A percentile compares a stretch with the other conserved stretches of the same genome.
phyloP scores from a whole-genome alignment of 1,140 invertebrate species.

The Drosophila serrata region DNA sequence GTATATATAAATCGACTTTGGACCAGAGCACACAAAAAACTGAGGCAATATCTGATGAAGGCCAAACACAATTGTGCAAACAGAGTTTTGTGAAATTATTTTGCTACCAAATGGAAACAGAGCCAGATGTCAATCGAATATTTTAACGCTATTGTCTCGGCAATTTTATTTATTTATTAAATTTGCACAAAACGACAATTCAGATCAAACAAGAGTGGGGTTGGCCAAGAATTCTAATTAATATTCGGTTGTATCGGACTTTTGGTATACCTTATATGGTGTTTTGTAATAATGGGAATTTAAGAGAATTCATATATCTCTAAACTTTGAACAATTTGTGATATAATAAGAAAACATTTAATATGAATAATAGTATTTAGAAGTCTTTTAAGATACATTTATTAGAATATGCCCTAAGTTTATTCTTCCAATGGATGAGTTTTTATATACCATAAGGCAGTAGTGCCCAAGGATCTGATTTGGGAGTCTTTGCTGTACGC shows the following conservation, averaged over 20 bases:
- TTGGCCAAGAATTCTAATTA: constrained; percentile 66
- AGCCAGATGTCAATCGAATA: constrained; percentile 49
- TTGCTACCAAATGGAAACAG: constrained; percentile 20
- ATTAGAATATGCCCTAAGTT: background rate
- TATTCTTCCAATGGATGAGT: background rate
- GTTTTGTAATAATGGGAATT: background rate
- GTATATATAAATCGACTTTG: constrained; percentile 33
- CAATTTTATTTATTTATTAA: constrained; percentile 20
- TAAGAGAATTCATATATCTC: background rate
- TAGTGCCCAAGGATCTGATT: background rate
- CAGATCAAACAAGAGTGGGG: background rate
- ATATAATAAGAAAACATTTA: too few species aligned
- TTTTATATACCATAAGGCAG: background rate
- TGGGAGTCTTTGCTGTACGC: background rate
- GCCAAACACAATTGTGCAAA: constrained; percentile 58
- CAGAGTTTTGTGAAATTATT: constrained; percentile 46
- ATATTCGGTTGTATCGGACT: constrained; percentile 34
- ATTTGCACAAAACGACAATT: constrained; percentile 10
- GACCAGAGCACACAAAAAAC: constrained; percentile 18
- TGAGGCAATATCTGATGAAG: constrained; percentile 24
- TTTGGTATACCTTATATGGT: background rate
- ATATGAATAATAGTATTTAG: background rate
- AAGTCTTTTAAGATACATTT: background rate
- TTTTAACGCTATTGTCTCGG: constrained; percentile 20
- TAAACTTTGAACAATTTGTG: too few species aligned